phyloP scores from a whole-genome alignment of 2,797 vertebrate species.

The Anguilla megastoma region DNA sequence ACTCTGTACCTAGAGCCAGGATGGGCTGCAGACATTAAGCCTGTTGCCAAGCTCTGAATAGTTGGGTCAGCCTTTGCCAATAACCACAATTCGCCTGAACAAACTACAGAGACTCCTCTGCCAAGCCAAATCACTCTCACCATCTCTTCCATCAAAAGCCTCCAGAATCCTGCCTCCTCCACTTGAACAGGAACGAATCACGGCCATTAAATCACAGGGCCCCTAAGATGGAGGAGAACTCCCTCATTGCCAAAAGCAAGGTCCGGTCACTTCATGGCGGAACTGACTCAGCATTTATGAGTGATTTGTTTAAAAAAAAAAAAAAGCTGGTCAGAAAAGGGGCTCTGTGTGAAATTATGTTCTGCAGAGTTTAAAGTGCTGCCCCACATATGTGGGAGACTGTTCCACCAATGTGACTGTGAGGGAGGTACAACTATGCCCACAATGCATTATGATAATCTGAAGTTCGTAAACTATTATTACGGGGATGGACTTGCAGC shows the following conservation, averaged over 20 bases:
- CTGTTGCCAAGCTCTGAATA: conserved; percentile 8
- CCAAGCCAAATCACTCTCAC: conserved; percentile 2
- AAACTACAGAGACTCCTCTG: not conserved
- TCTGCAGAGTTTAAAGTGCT: not conserved
- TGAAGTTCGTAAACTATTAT: not conserved
- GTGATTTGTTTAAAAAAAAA: not conserved
- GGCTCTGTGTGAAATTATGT: not conserved
- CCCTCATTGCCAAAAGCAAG: not conserved
- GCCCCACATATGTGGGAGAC: not conserved
- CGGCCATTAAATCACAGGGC: not conserved
- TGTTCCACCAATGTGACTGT: not conserved
- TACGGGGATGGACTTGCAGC: not conserved
- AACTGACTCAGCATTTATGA: not conserved
- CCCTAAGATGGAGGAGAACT: not conserved
- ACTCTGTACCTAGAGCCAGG: not conserved
- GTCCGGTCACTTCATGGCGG: not conserved
- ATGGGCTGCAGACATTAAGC: conserved; percentile 6
- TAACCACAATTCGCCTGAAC: not conserved
- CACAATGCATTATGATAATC: not conserved
- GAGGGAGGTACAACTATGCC: not conserved
- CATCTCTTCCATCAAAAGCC: conserved; percentile 6
- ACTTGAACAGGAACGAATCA: not conserved
- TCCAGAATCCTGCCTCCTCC: not conserved
- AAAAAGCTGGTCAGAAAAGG: not conserved
- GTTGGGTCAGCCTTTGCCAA: not conserved